Evolutionary conservation across 1,140 invertebrate species (phyloP), one percentile per base, ranked within the genome.

Genomic region (Listronotus bonariensis): DNA sequence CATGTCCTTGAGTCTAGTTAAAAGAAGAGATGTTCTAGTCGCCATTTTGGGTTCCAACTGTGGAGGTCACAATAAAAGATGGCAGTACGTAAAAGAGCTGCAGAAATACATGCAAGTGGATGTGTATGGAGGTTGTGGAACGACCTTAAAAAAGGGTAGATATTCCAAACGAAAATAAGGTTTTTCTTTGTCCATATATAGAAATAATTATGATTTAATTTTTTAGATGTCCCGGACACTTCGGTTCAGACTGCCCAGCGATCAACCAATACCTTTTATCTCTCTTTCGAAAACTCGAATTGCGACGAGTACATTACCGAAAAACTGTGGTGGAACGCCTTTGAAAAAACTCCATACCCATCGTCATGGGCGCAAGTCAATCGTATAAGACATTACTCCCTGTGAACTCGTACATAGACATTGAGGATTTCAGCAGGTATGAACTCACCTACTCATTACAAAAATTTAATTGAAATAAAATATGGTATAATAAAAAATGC

Each of bases 381-480:
- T 82, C 83, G 74, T 88, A 83, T 76, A 74, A 76, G 18, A 78
- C 68, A 67, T 66, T 83, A 10, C 80, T 90, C n/a, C 90, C 90
- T 0, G 82, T 84, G 0, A 71, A 79, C 59, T 90, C 89, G n/a
- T 91, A 84, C 76, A 82, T 95, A 26, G 89, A 93, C 72, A 82
- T 91, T 1, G 84, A 88, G 15, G 87, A 93, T 74, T 93, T 90
- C 69, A n/a, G n/a, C n/a, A n/a, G n/a, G n/a, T n/a, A n/a, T n/a
- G n/a, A n/a, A n/a, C n/a, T n/a, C n/a, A n/a, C n/a, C n/a, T n/a
- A n/a, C n/a, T n/a, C n/a, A n/a, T n/a, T n/a, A n/a, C n/a, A n/a
- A n/a, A n/a, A n/a, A n/a, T n/a, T n/a, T n/a, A n/a, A n/a, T n/a
- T n/a, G n/a, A n/a, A n/a, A n/a, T n/a, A n/a, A n/a, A n/a, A n/a